These are phyloP conservation scores for Pseudopipra pipra DNA, from an alignment of 2,113 vertebrate genomes.

Conservation along the genomic window DNA sequence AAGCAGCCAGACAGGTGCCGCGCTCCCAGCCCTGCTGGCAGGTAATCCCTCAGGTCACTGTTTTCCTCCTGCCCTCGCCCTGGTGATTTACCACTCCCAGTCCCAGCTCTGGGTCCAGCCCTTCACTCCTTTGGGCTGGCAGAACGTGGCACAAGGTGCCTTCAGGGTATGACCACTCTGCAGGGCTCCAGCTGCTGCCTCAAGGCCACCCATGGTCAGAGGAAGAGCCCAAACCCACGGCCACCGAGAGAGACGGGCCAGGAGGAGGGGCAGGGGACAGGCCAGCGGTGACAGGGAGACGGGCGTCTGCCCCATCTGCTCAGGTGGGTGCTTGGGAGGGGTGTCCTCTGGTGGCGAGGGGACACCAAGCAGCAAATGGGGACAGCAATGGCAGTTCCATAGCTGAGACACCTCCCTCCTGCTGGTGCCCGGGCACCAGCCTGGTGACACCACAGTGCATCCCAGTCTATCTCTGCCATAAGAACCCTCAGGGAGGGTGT, in stretches of 20 bases:
- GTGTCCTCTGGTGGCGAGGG: too few relatives aligned
- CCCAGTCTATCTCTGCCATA: neutral
- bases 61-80: neutral
- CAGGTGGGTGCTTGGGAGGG: slow-evolving; percentile 46
- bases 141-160: neutral
- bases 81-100: fast-evolving
- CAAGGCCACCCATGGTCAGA: neutral
- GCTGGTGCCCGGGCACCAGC: too few relatives aligned
- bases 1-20: neutral
- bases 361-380: neutral
- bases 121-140: neutral
- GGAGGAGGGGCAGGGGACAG: neutral
- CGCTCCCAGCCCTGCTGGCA: neutral
- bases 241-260: fast-evolving
- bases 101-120: neutral
- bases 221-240: neutral
- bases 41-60: neutral
- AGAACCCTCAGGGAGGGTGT: neutral
- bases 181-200: neutral
- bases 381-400: fast-evolving
- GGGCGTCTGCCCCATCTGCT: slow-evolving; percentile 72
- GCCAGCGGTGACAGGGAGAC: neutral
- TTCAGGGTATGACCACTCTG: neutral
- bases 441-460: neutral
- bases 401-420: neutral